Base-by-base conservation (phyloP, 1,140 invertebrate species). In the Drosophila parvula region DNA sequence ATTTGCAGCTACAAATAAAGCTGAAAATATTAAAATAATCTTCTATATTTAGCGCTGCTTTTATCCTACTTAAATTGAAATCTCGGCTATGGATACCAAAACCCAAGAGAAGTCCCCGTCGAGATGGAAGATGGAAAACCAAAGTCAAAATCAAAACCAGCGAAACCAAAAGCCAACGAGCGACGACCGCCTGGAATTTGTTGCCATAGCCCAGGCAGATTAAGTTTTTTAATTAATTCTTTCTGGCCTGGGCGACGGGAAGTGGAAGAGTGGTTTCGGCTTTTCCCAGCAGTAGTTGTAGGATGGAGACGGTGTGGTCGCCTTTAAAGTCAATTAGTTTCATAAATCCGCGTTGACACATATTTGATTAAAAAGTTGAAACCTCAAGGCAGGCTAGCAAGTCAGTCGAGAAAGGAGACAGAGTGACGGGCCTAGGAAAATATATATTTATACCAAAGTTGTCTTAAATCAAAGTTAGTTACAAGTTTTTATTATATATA, bases 151-250 rank as follows among this genome's bases (percentile, higher is more conserved):
- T 48, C 43, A 69, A 57, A 68, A 70, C 67, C 64, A 57, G 38
- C 40, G 28, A 70, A 50, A 62, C 27, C 45, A 18, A 48, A 18
- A 22, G 40, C 36, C 47, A 18, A 22, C 22, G 9, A 51, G 36
- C 58, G 30, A 38, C 40, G 27, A 47, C 32, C 41, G 56, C 36
- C 41, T 43, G 48, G 50, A 71, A 53, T 51, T 61, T 60, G 67
- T 70, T 74, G 41, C 56, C 57, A 55, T 62, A 75, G 79, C 78
- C 78, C 61, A 73, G 68, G 79, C 70, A 76, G 82, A 86, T 85
- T 81, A 85, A 86, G 82, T 86, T 82, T 85, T 86, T 85, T 86
- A 85, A 85, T 85, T 85, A 85, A 85, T 86, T 86, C 74, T 60
- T 75, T 50, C 53, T 57, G 51, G 69, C 44, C 56, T 65, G 50